phyloP scores from a whole-genome alignment of 2,113 vertebrate species.

The Scophthalmus maximus region DNA sequence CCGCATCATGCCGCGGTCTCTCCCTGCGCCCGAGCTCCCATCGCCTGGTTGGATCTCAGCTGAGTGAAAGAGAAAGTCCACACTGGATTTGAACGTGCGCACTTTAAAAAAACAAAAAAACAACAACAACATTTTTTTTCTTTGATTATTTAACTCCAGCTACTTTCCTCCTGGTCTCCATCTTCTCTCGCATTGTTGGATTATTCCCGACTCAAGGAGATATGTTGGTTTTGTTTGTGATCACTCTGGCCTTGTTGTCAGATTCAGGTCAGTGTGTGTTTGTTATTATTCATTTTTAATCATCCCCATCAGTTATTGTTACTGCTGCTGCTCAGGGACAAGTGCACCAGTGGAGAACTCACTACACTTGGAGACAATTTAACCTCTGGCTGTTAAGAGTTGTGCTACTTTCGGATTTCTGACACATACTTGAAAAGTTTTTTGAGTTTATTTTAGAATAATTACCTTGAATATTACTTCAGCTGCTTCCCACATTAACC shows the following conservation, averaged over 20 bases:
- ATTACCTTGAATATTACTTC: background rate
- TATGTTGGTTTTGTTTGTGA: conserved; percentile 62
- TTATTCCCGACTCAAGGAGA: conserved; percentile 26
- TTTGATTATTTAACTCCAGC: conserved; percentile 20
- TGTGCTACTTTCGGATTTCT: rapidly evolving
- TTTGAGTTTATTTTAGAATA: background rate
- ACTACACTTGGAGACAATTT: conserved; percentile 4
- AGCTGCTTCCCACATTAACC: background rate
- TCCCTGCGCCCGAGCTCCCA: conserved; percentile 28
- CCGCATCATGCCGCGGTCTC: conserved; percentile 55
- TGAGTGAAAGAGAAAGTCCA: conserved; percentile 74
- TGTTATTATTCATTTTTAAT: background rate
- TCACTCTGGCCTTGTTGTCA: conserved; percentile 60
- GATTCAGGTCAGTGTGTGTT: conserved; percentile 72
- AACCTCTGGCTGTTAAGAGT: background rate
- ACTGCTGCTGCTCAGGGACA: background rate
- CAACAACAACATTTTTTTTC: background rate
- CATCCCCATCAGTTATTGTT: background rate
- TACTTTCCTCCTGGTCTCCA: background rate
- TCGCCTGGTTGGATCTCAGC: conserved; percentile 62
- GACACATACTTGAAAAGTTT: background rate
- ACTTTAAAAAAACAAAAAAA: conserved; percentile 52
- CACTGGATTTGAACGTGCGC: conserved; percentile 60
- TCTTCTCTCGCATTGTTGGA: conserved; percentile 30
- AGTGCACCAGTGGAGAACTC: conserved; percentile 28